These are phyloP conservation scores for Zosterops pallidus DNA, from an alignment of 2,113 vertebrate species.

Conservation along the genomic window DNA sequence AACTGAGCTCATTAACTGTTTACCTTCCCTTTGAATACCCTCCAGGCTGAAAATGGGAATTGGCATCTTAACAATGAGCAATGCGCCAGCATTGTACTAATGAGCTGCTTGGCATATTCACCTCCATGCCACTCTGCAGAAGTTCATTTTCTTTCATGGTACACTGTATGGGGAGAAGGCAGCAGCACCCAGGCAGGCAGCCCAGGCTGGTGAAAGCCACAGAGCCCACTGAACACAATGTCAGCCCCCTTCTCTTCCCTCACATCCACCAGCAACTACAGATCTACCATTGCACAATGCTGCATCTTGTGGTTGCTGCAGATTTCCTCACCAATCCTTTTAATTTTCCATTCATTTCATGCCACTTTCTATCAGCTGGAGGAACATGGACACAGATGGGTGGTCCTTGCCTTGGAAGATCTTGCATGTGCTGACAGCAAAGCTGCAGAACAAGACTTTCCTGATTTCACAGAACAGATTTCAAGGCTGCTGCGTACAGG, in stretches of 20 bases:
- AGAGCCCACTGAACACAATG: not conserved
- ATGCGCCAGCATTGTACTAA: not conserved
- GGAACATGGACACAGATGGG: not conserved
- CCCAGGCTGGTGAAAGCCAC: not conserved
- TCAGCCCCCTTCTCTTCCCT: not conserved
- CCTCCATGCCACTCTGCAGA: not conserved
- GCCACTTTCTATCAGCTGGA: rapidly evolving
- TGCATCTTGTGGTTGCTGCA: rapidly evolving
- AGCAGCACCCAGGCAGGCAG: not conserved
- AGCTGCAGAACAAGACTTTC: not conserved
- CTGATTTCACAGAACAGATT: not conserved
- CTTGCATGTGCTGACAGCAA: not conserved
- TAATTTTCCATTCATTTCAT: not conserved
- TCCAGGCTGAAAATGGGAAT: not conserved
- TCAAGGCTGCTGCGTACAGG: not conserved
- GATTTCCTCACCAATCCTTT: not conserved
- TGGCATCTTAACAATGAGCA: slow-evolving; percentile 1
- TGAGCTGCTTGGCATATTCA: slow-evolving; percentile 3
- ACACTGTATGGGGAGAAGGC: not conserved
- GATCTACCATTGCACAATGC: not conserved
- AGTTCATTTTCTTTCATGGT: not conserved
- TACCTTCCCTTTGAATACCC: slow-evolving; percentile 33
- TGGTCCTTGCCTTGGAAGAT: not conserved
- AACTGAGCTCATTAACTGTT: slow-evolving; percentile 23
- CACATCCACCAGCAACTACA: not conserved